Evolutionary conservation across 2,113 vertebrate genomes (phyloP).

Genomic region (Nothocercus nigrocapillus): DNA sequence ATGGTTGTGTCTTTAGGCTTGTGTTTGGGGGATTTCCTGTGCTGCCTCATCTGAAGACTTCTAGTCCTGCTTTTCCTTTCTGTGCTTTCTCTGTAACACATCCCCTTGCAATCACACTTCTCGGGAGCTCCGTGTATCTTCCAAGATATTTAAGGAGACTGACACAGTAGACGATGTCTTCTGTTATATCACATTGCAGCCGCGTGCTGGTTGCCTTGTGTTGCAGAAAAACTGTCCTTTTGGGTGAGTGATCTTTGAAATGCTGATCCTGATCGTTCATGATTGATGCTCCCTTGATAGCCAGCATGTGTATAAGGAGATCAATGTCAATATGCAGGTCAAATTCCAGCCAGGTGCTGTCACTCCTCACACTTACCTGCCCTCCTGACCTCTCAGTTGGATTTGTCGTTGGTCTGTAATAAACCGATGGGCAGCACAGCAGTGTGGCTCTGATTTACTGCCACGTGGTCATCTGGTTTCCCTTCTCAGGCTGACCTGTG

Average conservation of each 20-base stretch:
- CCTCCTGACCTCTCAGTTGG: neutral
- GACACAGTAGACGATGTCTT: neutral
- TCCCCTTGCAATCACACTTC: neutral
- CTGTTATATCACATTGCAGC: neutral
- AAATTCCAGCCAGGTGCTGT: neutral
- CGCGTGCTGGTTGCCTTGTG: neutral
- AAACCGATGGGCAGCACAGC: neutral
- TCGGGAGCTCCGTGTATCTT: rapidly evolving
- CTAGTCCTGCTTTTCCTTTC: neutral
- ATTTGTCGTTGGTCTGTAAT: neutral
- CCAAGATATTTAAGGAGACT: neutral
- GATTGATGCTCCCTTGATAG: neutral
- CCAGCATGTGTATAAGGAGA: neutral
- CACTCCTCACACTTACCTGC: neutral
- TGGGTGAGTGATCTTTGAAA: neutral
- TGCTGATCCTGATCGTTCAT: neutral
- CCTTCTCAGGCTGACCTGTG: neutral
- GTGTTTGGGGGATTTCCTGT: neutral
- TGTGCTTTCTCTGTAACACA: neutral
- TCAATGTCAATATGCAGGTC: neutral
- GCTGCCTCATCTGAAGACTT: neutral
- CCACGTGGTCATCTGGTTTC: neutral
- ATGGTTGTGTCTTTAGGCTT: neutral
- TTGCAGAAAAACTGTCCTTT: neutral
- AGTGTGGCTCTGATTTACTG: neutral